Evolutionary conservation across 2,888 invertebrate species (phyloP).

Genomic region (Portevinia maculata): DNA sequence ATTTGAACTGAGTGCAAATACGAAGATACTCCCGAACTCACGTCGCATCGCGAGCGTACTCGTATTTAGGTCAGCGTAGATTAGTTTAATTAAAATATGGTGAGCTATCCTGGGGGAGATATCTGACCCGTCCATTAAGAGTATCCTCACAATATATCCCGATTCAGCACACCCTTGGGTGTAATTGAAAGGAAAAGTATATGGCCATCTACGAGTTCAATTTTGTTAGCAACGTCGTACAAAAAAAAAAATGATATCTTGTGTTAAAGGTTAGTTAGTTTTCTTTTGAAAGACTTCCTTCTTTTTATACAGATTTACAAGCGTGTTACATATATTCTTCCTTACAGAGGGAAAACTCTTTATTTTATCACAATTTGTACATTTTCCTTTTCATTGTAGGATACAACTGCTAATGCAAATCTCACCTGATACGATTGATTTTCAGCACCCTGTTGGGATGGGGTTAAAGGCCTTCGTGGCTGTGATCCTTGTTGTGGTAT

Average conservation of each 20-base stretch:
- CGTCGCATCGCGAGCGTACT: not conserved
- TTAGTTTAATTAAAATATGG: conserved; percentile 61
- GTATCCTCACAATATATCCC: not conserved
- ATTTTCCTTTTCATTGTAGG: conserved; percentile 29
- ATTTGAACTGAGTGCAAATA: conserved; percentile 60
- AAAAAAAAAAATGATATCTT: too few species aligned
- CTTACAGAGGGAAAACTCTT: conserved; percentile 34
- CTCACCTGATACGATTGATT: conserved; percentile 83
- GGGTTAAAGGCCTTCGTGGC: conserved; percentile 91
- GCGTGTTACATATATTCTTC: conserved; percentile 22
- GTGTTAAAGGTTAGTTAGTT: conserved; percentile 29
- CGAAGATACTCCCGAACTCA: not conserved
- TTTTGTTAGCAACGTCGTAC: conserved; percentile 46
- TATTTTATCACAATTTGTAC: conserved; percentile 62
- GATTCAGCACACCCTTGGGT: conserved; percentile 12
- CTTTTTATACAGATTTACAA: conserved; percentile 65
- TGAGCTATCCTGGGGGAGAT: conserved; percentile 28
- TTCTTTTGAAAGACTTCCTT: not conserved
- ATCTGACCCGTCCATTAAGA: conserved; percentile 22
- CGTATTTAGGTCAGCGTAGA: conserved; percentile 55
- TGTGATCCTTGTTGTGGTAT: conserved; percentile 88
- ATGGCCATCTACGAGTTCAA: conserved; percentile 10
- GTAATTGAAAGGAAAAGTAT: conserved; percentile 32
- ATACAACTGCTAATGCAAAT: too few species aligned
- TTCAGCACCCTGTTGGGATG: conserved; percentile 86